phyloP scores from a whole-genome alignment of 2,797 vertebrate genomes.

The Protonibea diacanthus region DNA sequence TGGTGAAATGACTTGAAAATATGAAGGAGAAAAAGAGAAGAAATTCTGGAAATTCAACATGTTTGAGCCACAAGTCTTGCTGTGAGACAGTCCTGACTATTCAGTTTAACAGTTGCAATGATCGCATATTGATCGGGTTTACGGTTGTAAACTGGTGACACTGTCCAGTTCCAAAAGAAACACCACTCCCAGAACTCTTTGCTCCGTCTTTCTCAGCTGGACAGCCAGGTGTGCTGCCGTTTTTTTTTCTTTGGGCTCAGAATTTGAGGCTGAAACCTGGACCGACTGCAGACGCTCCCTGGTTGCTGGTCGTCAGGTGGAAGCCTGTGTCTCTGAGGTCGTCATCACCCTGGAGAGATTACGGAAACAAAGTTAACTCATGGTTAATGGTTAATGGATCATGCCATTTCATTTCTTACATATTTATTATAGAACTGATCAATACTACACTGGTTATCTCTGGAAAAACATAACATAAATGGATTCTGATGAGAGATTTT shows the following conservation, averaged over 20 bases:
- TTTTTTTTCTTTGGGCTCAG: conserved; percentile 69
- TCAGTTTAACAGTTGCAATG: conserved; percentile 46
- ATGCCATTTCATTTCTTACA: neutral
- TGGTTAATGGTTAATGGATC: neutral
- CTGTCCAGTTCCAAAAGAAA: conserved; percentile 47
- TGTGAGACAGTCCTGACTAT: conserved; percentile 75
- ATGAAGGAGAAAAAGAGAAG: conserved; percentile 5
- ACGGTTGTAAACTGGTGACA: conserved; percentile 41
- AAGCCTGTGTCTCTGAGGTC: conserved; percentile 97
- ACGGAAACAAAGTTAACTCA: neutral
- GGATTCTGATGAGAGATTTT: conserved; percentile 1
- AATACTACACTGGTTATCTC: conserved; percentile 20
- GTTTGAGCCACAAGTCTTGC: conserved; percentile 63
- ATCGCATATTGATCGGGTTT: conserved; percentile 52
- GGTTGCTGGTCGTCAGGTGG: conserved; percentile 96
- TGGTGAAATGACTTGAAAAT: conserved; percentile 32
- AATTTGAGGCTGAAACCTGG: conserved; percentile 99
- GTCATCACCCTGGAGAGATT: conserved; percentile 90
- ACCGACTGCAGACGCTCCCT: conserved; percentile 95
- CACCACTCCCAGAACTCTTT: conserved; percentile 50
- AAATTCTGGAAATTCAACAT: conserved; percentile 31
- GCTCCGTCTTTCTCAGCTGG: conserved; percentile 17
- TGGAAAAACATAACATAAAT: neutral
- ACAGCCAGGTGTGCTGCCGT: conserved; percentile 25
- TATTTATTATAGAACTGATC: conserved; percentile 31